Conservation (phyloP, 2,797 vertebrate species). For the Bovichtus variegatus region DNA sequence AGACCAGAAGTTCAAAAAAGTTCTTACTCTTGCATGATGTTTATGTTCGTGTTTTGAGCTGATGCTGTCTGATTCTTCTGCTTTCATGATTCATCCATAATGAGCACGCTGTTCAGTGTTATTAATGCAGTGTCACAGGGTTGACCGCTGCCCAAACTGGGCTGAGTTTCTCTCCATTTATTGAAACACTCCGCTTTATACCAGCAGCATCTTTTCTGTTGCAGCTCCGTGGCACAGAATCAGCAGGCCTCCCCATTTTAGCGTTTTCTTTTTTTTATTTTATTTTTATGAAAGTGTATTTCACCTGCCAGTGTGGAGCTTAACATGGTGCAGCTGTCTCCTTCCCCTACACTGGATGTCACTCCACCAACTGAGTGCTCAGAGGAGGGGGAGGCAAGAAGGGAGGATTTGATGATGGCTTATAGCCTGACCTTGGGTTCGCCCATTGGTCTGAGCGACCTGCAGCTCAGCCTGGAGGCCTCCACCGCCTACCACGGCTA, state of each 20-base stretch:
- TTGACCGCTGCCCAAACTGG: constrained; percentile 49
- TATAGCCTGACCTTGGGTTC: constrained; percentile 67
- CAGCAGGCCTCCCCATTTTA: neutral
- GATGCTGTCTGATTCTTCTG: neutral
- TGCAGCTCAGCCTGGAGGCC: constrained; percentile 73
- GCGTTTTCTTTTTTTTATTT: no score
- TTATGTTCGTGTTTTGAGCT: neutral
- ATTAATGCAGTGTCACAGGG: constrained; percentile 67
- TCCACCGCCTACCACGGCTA: constrained; percentile 89
- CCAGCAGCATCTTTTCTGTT: constrained; percentile 10
- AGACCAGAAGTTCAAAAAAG: no score
- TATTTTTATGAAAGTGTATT: neutral
- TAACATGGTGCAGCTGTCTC: constrained; percentile 92
- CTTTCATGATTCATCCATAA: constrained; percentile 37
- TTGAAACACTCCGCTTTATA: constrained; percentile 17
- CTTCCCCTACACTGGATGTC: constrained; percentile 75
- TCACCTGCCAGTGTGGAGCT: constrained; percentile 64
- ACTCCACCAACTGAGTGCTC: constrained; percentile 76
- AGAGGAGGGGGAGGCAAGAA: constrained; percentile 73
- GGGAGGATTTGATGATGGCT: constrained; percentile 28
- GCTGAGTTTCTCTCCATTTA: constrained; percentile 20
- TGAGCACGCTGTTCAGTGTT: constrained; percentile 4
- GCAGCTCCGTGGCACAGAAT: neutral
- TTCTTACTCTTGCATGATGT: neutral
- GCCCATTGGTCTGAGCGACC: constrained; percentile 67